Conservation (phyloP, 1,140 invertebrate genomes). For the Danaus plexippus region DNA sequence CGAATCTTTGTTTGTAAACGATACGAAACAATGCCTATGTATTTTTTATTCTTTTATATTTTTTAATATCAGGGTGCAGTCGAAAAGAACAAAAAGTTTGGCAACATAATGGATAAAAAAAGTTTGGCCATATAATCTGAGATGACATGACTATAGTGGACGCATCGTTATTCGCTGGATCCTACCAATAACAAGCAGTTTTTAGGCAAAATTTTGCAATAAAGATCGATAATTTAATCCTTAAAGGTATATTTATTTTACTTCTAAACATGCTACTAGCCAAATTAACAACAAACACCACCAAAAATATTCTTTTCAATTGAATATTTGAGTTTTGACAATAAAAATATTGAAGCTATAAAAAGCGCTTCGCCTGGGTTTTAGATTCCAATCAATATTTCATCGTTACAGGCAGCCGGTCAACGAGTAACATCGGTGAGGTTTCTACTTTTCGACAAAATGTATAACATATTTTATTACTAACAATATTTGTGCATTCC, state of each 20-base stretch:
- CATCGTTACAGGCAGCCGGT: constrained; percentile 48
- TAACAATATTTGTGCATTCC: no score
- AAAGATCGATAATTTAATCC: constrained; percentile 1
- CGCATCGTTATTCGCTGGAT: not conserved
- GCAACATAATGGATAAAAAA: constrained; percentile 3
- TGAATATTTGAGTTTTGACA: no score
- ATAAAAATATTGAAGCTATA: constrained; percentile 12
- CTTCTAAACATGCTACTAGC: no score
- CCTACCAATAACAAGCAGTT: not conserved
- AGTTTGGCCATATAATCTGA: constrained; percentile 1
- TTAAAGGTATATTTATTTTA: no score
- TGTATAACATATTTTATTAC: no score
- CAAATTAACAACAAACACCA: no score
- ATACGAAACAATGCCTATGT: constrained; percentile 42
- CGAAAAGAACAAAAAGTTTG: not conserved
- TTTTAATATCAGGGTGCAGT: constrained; percentile 1
- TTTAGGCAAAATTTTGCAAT: constrained; percentile 1
- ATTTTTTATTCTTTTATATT: constrained; percentile 34
- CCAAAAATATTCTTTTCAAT: no score
- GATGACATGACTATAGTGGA: no score
- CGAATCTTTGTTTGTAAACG: constrained; percentile 62
- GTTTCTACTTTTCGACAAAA: no score
- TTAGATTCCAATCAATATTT: constrained; percentile 57
- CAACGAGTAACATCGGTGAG: constrained; percentile 35
- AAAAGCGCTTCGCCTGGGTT: constrained; percentile 27